Evolutionary conservation across 2,797 vertebrate genomes (phyloP).

Genomic region (Centropyge bicolor): DNA sequence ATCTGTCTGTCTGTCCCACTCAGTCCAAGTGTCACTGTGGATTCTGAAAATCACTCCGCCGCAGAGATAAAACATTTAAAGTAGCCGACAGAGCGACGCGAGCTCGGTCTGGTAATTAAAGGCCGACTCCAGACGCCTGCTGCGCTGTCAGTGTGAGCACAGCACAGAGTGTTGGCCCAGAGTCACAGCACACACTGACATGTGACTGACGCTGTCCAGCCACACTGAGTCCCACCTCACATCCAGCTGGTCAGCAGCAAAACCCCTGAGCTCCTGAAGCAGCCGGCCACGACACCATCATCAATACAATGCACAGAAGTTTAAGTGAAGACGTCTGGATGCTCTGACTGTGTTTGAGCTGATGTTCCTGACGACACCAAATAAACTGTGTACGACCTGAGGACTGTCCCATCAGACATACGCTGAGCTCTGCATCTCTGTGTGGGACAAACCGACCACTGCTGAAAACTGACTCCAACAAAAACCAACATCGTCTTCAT

Average conservation of each 20-base stretch:
- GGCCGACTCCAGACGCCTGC: not conserved
- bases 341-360: too few relatives aligned
- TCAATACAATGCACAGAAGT: not conserved
- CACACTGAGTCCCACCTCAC: not conserved
- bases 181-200: not conserved
- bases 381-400: too few relatives aligned
- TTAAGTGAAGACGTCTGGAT: not conserved
- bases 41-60: not conserved
- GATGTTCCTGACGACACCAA: too few relatives aligned
- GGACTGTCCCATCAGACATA: too few relatives aligned
- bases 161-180: not conserved
- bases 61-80: constrained; percentile 29
- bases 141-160: not conserved
- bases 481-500: too few relatives aligned
- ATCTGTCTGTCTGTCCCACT: not conserved
- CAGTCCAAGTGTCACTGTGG: constrained; percentile 28
- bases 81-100: not conserved
- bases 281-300: not conserved
- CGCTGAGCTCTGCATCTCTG: too few relatives aligned
- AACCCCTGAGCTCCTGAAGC: not conserved
- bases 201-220: not conserved
- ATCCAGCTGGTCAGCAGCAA: not conserved
- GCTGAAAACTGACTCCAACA: too few relatives aligned
- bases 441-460: too few relatives aligned
- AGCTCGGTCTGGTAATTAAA: constrained; percentile 4